Conservation (phyloP, 2,888 invertebrate genomes). For the Drosophila robusta region DNA sequence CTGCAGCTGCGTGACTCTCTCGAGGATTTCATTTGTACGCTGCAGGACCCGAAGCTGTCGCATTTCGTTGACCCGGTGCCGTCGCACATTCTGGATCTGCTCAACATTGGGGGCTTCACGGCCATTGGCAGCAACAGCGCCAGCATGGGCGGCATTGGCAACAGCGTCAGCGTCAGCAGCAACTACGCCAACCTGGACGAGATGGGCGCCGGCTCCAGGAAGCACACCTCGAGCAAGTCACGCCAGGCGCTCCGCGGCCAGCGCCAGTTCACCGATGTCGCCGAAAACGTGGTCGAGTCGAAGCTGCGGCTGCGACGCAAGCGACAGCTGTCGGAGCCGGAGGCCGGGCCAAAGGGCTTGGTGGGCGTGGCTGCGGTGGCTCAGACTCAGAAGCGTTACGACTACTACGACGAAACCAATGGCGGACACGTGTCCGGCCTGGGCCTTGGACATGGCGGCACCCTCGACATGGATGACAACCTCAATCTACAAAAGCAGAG, state of each 20-base stretch:
- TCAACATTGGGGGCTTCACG: constrained; percentile 77
- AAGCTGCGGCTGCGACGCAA: constrained; percentile 63
- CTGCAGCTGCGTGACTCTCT: constrained; percentile 89
- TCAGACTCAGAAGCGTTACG: constrained; percentile 69
- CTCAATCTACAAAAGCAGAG: constrained; percentile 75
- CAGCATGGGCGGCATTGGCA: constrained; percentile 68
- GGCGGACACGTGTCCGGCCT: constrained; percentile 52
- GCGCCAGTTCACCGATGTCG: constrained; percentile 66
- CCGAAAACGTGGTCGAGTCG: constrained; percentile 65
- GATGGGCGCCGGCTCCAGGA: constrained; percentile 44
- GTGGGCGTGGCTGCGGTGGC: constrained; percentile 58
- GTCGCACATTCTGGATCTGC: constrained; percentile 73
- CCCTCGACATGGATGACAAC: constrained; percentile 76
- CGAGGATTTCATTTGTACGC: constrained; percentile 90
- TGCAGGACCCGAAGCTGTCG: constrained; percentile 85
- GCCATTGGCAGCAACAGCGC: constrained; percentile 71
- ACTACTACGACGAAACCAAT: constrained; percentile 65
- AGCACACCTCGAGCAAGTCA: constrained; percentile 58
- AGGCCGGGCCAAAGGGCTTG: constrained; percentile 24
- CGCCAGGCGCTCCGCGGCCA: constrained; percentile 74
- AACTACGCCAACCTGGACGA: constrained; percentile 66
- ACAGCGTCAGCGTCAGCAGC: constrained; percentile 49
- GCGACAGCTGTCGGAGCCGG: constrained; percentile 37
- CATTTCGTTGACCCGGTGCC: constrained; percentile 81
- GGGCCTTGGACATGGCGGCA: constrained; percentile 50